Evolutionary conservation across 2,888 invertebrate species (phyloP), one percentile per base, ranked within the genome.

Genomic region (Homarus gammarus): DNA sequence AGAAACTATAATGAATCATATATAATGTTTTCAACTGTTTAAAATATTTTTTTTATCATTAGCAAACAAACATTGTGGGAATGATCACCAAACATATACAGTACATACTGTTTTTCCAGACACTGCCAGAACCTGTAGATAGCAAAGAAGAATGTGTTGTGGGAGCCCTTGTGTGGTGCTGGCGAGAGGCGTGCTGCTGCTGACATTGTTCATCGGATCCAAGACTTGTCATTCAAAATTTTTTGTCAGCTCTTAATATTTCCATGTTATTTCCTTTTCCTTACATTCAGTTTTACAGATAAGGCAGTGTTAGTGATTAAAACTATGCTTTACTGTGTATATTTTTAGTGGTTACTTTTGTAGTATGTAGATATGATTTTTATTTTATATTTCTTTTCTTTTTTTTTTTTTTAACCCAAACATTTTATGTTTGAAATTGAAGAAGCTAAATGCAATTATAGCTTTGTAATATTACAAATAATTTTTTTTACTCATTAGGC

Each of bases 101-200:
- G 0, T 2, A 3, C n/a, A 49, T 15, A 8, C 18, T 33, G 64
- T 49, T 78, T 31, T 64, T 40, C 22, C 87, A 91, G 91, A 91
- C 91, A 91, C 91, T 91, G 91, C 91, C 91, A 91, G 91, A 91
- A 70, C 44, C 38, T 84, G 85, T 89, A 89, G 89, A 89, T 89
- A 89, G 88, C 77, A 68, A 89, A 89, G 77, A 89, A 51, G 83
- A 83, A 77, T 87, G 61, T 87, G 44, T 87, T 81, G 73, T 82
- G 87, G 87, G 81, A 81, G 51, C 70, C 49, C 88, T 72, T 51
- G 78, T 84, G 84, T 84, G 88, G 88, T 89, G 88, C 88, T 89
- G 88, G 88, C 64, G 88, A 84, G 84, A 89, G 88, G 77, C 70
- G 83, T 88, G 88, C 88, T 87, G 83, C 70, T 78, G 78, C 88